phyloP scores from a whole-genome alignment of 2,888 invertebrate species.

The Polietes domitor region DNA sequence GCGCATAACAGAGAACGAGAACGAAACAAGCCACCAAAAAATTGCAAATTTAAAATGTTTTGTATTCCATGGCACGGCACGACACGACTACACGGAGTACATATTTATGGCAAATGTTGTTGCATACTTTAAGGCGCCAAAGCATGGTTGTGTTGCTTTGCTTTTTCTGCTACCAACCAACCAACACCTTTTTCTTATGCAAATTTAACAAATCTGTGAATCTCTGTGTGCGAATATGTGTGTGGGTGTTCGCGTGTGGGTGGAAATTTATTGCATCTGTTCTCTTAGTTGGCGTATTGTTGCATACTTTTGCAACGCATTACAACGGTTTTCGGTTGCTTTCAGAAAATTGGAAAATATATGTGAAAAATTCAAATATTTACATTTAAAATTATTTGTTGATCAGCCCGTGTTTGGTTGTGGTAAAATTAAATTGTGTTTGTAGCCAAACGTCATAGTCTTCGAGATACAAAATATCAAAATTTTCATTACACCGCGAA shows the following conservation, averaged over 20 bases:
- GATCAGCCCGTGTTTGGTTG: too few relatives aligned
- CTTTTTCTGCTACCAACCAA: neutral
- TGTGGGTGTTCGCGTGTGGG: neutral
- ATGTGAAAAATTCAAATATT: too few relatives aligned
- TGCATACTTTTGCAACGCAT: neutral
- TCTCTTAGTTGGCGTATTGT: neutral
- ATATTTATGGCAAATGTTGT: neutral
- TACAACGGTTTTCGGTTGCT: too few relatives aligned
- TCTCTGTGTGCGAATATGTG: neutral
- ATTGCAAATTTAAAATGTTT: constrained; percentile 21
- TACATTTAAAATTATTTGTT: too few relatives aligned
- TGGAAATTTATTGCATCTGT: neutral
- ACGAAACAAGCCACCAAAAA: neutral
- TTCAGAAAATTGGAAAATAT: too few relatives aligned
- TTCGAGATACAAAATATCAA: too few relatives aligned
- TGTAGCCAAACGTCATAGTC: too few relatives aligned
- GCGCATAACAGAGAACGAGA: neutral
- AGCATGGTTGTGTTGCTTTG: neutral
- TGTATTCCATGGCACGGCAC: constrained; percentile 1
- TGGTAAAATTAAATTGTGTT: too few relatives aligned
- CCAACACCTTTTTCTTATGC: neutral
- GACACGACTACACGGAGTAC: neutral
- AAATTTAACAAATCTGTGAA: neutral
- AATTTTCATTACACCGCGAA: too few relatives aligned
- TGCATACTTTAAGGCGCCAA: constrained; percentile 2